Percentiles rank a stretch among this genome's conserved stretches.
Evolutionary conservation across 2,797 vertebrate species (phyloP).

Genomic region (Sebastes reedi): DNA sequence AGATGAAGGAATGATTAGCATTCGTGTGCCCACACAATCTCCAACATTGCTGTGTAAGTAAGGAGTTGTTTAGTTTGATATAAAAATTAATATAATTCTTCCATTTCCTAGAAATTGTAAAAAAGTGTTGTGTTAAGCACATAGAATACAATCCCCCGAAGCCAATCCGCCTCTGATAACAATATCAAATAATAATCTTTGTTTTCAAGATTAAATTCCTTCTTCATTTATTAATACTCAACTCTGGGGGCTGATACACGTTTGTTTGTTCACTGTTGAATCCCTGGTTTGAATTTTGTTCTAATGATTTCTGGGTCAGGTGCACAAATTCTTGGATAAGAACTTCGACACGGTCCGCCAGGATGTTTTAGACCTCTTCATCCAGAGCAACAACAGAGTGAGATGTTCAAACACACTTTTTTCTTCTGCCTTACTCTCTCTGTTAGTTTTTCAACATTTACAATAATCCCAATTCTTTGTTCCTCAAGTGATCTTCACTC

Average conservation of each 20-base stretch:
- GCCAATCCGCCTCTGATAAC: background rate
- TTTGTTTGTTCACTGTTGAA: background rate
- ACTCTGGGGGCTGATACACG: background rate
- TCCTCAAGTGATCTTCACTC: background rate
- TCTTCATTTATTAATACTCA: background rate
- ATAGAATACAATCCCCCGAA: background rate
- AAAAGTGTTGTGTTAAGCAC: background rate
- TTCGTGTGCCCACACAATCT: background rate
- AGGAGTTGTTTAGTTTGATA: background rate
- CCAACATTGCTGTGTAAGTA: background rate
- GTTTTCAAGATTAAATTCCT: background rate
- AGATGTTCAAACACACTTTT: conserved; percentile 22
- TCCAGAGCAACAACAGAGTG: conserved; percentile 92
- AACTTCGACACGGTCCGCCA: conserved; percentile 96
- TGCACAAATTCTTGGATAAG: conserved; percentile 97
- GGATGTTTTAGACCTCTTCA: conserved; percentile 93
- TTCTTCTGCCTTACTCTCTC: background rate
- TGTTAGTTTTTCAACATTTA: background rate
- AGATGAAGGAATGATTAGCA: background rate
- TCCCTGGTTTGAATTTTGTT: background rate
- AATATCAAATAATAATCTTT: too few relatives aligned
- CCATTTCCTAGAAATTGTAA: background rate
- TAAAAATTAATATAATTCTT: background rate
- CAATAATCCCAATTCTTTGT: background rate
- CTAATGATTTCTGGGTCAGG: conserved; percentile 75